A percentile compares a stretch with the other conserved stretches of the same genome.
Conservation (phyloP, 2,113 vertebrate genomes). For the Mionectes macconnelli region DNA sequence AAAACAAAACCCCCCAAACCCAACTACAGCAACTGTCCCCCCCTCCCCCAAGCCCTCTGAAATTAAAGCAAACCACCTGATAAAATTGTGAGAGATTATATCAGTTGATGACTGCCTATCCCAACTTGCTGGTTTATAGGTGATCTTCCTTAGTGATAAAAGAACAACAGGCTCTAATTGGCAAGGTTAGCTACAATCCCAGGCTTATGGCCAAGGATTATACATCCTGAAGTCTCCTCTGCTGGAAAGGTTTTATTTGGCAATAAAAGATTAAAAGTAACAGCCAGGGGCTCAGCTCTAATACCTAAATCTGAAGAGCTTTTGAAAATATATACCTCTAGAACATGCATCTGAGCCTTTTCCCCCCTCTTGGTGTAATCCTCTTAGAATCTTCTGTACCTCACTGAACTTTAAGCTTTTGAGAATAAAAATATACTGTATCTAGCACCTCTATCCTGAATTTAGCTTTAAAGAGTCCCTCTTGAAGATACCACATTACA, state of each 20-base stretch:
- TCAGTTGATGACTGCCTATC: neutral
- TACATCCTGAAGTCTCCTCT: slow-evolving; percentile 66
- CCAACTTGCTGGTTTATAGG: neutral
- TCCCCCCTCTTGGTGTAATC: slow-evolving; percentile 69
- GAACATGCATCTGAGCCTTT: neutral
- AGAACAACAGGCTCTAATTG: slow-evolving; percentile 76
- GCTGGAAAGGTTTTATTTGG: slow-evolving; percentile 71
- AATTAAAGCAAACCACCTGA: neutral
- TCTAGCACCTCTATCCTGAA: slow-evolving; percentile 9
- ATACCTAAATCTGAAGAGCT: slow-evolving; percentile 52
- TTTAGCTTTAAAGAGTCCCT: neutral
- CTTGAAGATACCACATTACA: neutral
- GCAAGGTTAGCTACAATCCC: slow-evolving; percentile 54
- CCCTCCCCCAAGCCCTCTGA: too few relatives aligned
- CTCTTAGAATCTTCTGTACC: slow-evolving; percentile 69
- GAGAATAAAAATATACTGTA: slow-evolving; percentile 12
- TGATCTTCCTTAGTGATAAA: slow-evolving; percentile 59
- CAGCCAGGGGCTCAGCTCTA: slow-evolving; percentile 67
- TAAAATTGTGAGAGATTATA: neutral
- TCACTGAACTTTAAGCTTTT: slow-evolving; percentile 38
- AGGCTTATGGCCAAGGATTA: slow-evolving; percentile 68
- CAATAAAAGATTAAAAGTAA: slow-evolving; percentile 71
- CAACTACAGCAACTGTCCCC: neutral
- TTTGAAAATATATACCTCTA: slow-evolving; percentile 48
- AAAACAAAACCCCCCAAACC: neutral